Conservation (phyloP, 2,888 invertebrate genomes). For the Lithophane leautieri region DNA sequence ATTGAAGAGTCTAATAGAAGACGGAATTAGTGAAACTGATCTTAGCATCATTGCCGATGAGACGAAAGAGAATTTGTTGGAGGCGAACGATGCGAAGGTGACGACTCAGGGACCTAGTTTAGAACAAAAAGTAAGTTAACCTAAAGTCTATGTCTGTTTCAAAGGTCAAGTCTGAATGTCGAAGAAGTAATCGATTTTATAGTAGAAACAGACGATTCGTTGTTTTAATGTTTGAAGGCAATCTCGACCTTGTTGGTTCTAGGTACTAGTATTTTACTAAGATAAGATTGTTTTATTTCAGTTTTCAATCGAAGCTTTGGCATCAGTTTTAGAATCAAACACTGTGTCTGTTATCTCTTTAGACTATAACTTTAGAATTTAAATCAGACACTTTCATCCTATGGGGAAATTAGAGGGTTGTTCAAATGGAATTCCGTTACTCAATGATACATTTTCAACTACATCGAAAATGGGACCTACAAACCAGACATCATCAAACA, state of each 20-base stretch:
- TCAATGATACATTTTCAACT: not conserved
- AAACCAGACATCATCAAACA: too few relatives aligned
- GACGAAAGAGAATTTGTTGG: slow-evolving; percentile 69
- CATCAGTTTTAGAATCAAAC: slow-evolving; percentile 1
- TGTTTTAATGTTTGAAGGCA: slow-evolving; percentile 21
- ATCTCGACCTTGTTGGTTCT: slow-evolving; percentile 17
- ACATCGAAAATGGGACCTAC: not conserved
- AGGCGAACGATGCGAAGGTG: slow-evolving; percentile 74
- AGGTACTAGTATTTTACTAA: not conserved
- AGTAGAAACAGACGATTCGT: not conserved
- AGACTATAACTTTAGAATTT: not conserved
- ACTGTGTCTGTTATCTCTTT: not conserved
- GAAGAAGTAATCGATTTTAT: slow-evolving; percentile 35
- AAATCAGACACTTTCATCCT: not conserved
- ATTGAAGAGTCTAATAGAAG: slow-evolving; percentile 84
- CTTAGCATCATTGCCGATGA: slow-evolving; percentile 85
- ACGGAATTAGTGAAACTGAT: slow-evolving; percentile 86
- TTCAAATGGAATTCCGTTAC: not conserved
- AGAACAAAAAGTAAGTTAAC: slow-evolving; percentile 91
- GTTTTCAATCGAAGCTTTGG: slow-evolving; percentile 9
- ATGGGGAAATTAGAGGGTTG: not conserved
- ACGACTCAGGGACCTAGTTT: slow-evolving; percentile 92
- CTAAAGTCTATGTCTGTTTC: slow-evolving; percentile 1
- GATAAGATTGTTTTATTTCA: slow-evolving; percentile 23
- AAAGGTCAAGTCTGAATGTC: slow-evolving; percentile 37